A percentile compares a stretch with the other conserved stretches of the same genome.
These are phyloP conservation scores for Isurus oxyrinchus DNA, from an alignment of 2,113 vertebrate genomes.

Conservation along the genomic window DNA sequence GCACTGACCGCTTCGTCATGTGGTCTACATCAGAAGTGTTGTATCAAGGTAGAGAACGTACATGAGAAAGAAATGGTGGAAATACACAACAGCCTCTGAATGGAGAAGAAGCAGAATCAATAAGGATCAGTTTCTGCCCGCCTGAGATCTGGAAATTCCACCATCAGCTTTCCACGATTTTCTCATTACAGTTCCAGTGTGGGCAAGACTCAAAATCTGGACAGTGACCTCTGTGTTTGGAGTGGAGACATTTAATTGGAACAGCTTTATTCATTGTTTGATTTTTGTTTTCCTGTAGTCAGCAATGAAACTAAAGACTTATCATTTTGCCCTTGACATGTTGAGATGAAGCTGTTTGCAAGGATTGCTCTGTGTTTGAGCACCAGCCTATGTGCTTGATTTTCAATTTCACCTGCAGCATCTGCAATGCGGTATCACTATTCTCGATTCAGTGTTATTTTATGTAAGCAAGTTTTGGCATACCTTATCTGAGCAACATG, in stretches of 20 bases:
- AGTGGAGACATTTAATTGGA: neutral
- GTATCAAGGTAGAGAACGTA: neutral
- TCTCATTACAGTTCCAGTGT: neutral
- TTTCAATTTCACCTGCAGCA: neutral
- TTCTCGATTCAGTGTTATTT: neutral
- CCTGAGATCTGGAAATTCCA: neutral
- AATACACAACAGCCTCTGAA: no score
- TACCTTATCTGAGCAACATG: neutral
- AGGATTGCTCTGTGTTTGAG: neutral
- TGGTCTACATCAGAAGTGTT: neutral
- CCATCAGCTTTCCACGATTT: neutral
- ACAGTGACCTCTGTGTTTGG: neutral
- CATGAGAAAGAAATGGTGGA: neutral
- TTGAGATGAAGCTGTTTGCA: neutral
- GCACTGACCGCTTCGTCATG: no score
- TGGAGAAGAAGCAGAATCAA: no score
- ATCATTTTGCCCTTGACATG: neutral
- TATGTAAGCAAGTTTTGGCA: neutral
- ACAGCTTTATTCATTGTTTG: neutral
- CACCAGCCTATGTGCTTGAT: neutral
- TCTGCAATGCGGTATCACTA: constrained; percentile 7
- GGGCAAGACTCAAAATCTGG: neutral
- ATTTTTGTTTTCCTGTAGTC: neutral
- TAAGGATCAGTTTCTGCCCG: neutral
- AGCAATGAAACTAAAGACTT: neutral